Evolutionary conservation across 2,888 invertebrate genomes (phyloP).

Genomic region (Zaprionus obscuricornis): DNA sequence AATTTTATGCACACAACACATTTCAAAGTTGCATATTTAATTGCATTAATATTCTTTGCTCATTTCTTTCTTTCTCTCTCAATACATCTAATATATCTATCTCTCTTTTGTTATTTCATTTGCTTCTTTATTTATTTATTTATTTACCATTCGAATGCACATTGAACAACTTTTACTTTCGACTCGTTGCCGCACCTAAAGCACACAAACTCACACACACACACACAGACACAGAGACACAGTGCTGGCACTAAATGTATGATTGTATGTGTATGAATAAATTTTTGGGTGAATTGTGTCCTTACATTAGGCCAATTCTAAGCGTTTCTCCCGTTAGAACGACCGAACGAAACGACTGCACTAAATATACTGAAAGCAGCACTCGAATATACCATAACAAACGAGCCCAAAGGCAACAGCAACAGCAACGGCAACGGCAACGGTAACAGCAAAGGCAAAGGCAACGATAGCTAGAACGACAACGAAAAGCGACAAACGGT

Average conservation of each 20-base stretch:
- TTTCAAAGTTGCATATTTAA: constrained; percentile 37
- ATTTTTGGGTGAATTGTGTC: constrained; percentile 36
- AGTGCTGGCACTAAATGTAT: constrained; percentile 6
- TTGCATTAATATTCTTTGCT: constrained; percentile 1
- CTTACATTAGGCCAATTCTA: constrained; percentile 52
- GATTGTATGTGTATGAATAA: constrained; percentile 26
- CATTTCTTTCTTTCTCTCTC: constrained; percentile 2
- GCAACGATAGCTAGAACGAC: too few relatives aligned
- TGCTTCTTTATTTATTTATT: constrained; percentile 46
- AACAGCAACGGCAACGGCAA: constrained; percentile 29
- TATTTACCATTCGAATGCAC: constrained; percentile 58
- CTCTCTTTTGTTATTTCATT: constrained; percentile 8
- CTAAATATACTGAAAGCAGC: constrained; percentile 78
- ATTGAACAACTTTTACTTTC: constrained; percentile 63
- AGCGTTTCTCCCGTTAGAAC: constrained; percentile 59
- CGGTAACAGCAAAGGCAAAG: too few relatives aligned
- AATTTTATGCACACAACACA: constrained; percentile 37
- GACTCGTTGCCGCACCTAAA: constrained; percentile 60
- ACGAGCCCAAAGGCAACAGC: constrained; percentile 37
- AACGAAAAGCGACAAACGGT: too few relatives aligned
- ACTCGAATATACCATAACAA: constrained; percentile 44
- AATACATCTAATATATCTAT: too few relatives aligned
- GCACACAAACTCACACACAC: constrained; percentile 21
- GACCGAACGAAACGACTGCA: constrained; percentile 81
- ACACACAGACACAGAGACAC: too few relatives aligned